These are phyloP conservation scores for Celastrina argiolus DNA, from an alignment of 2,888 invertebrate genomes.

Conservation along the genomic window DNA sequence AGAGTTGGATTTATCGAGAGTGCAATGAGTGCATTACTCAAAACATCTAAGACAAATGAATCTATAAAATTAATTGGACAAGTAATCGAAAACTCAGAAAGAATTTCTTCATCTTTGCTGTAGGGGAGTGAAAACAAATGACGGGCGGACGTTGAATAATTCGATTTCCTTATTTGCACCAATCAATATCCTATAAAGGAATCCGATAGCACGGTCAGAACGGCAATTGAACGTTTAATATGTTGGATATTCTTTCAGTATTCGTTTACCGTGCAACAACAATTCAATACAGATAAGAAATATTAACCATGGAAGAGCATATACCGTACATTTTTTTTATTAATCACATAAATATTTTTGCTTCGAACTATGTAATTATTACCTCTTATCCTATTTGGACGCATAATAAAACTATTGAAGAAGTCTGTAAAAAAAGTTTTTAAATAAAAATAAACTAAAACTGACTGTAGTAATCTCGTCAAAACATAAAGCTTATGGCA, in stretches of 20 bases:
- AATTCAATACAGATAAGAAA: background rate
- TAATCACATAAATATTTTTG: background rate
- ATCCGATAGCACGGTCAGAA: constrained; percentile 53
- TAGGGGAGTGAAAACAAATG: constrained; percentile 75
- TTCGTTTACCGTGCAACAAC: background rate
- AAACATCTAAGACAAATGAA: constrained; percentile 72
- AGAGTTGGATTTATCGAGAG: constrained; percentile 22
- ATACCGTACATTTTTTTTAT: background rate
- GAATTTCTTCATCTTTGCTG: constrained; percentile 75
- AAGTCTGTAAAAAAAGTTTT: background rate
- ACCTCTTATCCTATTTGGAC: background rate
- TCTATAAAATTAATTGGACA: constrained; percentile 78
- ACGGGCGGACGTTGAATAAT: constrained; percentile 78
- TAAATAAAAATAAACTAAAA: background rate
- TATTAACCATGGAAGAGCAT: background rate
- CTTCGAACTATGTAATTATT: background rate
- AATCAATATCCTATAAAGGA: constrained; percentile 73
- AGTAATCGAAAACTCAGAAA: constrained; percentile 78
- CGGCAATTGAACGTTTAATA: constrained; percentile 36
- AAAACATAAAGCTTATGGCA: constrained; percentile 61
- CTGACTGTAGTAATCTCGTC: constrained; percentile 40
- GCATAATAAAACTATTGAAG: no score
- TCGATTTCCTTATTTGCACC: constrained; percentile 77
- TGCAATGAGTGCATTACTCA: constrained; percentile 50
- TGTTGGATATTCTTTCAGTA: constrained; percentile 19